phyloP scores from a whole-genome alignment of 2,888 invertebrate genomes.

The Ganaspis brasiliensis region DNA sequence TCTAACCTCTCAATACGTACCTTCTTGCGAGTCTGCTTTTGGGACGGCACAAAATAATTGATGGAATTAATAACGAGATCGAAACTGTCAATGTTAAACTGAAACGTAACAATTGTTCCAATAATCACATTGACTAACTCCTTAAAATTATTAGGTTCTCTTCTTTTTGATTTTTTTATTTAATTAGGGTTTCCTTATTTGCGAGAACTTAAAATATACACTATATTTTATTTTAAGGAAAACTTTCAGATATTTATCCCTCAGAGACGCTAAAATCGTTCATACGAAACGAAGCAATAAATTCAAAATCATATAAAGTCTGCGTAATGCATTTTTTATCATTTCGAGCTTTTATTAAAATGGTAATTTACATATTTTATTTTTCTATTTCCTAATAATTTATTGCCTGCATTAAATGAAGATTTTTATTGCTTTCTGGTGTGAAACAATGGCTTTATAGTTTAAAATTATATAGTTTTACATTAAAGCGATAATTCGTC shows the following conservation, averaged over 20 bases:
- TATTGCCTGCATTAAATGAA: background rate
- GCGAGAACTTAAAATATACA: background rate
- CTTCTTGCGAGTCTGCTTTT: background rate
- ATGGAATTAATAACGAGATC: constrained; percentile 18
- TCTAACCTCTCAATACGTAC: background rate
- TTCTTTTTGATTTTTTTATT: background rate
- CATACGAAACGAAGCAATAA: constrained; percentile 1
- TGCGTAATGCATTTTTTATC: background rate
- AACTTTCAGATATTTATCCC: background rate
- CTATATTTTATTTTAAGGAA: background rate
- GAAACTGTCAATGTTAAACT: constrained; percentile 7
- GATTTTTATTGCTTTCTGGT: background rate
- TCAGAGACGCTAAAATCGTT: constrained; percentile 6
- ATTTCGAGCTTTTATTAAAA: background rate
- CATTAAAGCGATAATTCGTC: background rate
- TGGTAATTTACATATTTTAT: constrained; percentile 13
- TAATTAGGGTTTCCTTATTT: background rate
- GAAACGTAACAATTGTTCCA: too few species aligned
- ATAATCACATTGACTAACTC: too few species aligned
- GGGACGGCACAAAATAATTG: background rate
- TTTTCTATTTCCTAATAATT: background rate
- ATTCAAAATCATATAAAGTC: constrained; percentile 10
- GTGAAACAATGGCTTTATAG: background rate
- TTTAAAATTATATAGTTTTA: background rate
- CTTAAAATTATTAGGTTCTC: background rate